Percentiles rank a stretch among this genome's conserved stretches.
phyloP scores from a whole-genome alignment of 2,113 vertebrate species.

The Xiphias gladius region DNA sequence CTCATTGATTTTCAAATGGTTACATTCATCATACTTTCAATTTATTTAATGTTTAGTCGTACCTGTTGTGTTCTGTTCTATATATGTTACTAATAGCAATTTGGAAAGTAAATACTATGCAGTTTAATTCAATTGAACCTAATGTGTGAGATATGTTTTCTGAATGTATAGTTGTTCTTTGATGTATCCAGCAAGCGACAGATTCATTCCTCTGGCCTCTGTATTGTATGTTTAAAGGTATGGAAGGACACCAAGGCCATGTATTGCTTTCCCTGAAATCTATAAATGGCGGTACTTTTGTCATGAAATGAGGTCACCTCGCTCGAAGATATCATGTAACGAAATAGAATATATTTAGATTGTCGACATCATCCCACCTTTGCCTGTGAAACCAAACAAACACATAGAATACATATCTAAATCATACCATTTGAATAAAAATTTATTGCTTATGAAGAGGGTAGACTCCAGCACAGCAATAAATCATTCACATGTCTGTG shows the following conservation, averaged over 20 bases:
- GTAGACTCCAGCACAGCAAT: conserved; percentile 37
- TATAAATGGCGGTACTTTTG: conserved; percentile 77
- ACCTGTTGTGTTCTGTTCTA: background rate
- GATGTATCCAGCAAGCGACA: background rate
- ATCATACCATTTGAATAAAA: conserved; percentile 29
- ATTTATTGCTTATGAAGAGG: conserved; percentile 33
- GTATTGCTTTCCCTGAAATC: conserved; percentile 67
- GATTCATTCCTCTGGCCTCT: conserved; percentile 32
- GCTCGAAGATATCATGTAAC: conserved; percentile 70
- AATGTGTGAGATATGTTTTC: background rate
- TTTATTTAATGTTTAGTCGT: background rate
- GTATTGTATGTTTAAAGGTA: conserved; percentile 56
- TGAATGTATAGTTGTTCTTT: background rate
- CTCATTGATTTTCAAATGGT: conserved; percentile 6
- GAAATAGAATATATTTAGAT: conserved; percentile 75
- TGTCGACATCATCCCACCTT: conserved; percentile 67
- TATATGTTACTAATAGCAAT: background rate
- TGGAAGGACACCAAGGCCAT: conserved; percentile 52
- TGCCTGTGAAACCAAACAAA: conserved; percentile 64
- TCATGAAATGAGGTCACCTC: conserved; percentile 78
- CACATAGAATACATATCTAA: conserved; percentile 53
- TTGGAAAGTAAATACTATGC: background rate
- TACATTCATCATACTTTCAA: background rate
- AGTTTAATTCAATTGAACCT: background rate
- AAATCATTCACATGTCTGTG: conserved; percentile 43